phyloP scores from a whole-genome alignment of 2,888 invertebrate genomes.

The Amitus sp. region DNA sequence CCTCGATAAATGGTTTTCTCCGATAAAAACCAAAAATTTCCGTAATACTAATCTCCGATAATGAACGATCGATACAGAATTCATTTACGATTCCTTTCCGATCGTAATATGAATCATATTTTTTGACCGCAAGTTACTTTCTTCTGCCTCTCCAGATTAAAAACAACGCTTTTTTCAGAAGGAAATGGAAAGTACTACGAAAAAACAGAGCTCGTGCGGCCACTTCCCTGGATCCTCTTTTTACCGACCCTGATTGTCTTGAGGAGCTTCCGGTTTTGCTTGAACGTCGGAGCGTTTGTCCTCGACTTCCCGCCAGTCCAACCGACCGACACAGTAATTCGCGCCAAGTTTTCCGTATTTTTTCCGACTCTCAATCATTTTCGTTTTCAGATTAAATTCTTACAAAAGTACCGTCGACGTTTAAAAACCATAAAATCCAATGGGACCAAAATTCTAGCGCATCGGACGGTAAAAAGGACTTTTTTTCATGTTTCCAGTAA shows the following conservation, averaged over 20 bases:
- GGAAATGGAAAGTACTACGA: slow-evolving; percentile 64
- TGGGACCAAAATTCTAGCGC: slow-evolving; percentile 66
- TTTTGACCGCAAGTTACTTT: too few species aligned
- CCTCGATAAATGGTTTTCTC: too few species aligned
- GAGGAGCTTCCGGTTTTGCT: slow-evolving; percentile 64
- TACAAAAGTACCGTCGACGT: slow-evolving; percentile 69
- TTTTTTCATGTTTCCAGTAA: too few species aligned
- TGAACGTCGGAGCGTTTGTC: slow-evolving; percentile 67
- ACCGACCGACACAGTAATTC: slow-evolving; percentile 68
- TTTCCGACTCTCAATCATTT: not conserved
- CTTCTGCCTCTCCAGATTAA: too few species aligned
- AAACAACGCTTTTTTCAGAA: slow-evolving; percentile 65
- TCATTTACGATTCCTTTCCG: too few species aligned
- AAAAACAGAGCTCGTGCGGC: slow-evolving; percentile 68
- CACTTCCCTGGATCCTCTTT: slow-evolving; percentile 71
- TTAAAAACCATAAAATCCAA: slow-evolving; percentile 69
- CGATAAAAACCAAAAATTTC: too few species aligned
- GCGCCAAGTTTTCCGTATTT: slow-evolving; percentile 1
- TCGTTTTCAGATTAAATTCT: slow-evolving; percentile 66
- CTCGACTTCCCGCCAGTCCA: slow-evolving; percentile 68
- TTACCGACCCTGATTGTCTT: slow-evolving; percentile 67
- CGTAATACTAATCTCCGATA: too few species aligned
- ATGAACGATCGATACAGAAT: too few species aligned
- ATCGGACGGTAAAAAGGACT: slow-evolving; percentile 24
- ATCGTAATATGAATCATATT: too few species aligned